A percentile compares a stretch with the other conserved stretches of the same genome.
These are phyloP conservation scores for Chironomus riparius DNA, from an alignment of 2,888 invertebrate genomes.

Conservation along the genomic window DNA sequence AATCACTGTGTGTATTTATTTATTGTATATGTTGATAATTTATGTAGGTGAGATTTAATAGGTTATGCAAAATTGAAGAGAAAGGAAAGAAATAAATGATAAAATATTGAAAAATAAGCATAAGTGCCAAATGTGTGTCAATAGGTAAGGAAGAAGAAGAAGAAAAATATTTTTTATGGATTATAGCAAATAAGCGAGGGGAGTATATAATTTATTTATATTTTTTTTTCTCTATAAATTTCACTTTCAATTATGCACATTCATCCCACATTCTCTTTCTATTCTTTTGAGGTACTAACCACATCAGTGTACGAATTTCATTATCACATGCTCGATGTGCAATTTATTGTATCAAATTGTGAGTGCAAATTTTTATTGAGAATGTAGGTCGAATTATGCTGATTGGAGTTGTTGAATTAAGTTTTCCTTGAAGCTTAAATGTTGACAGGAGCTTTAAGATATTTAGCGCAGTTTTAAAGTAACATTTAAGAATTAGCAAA, in stretches of 20 bases:
- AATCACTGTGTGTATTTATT: not conserved
- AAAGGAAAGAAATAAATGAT: not conserved
- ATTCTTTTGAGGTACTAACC: not conserved
- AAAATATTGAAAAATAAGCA: too few relatives aligned
- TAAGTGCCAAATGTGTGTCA: too few relatives aligned
- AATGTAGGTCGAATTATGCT: not conserved
- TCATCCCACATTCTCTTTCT: too few relatives aligned
- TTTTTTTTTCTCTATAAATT: not conserved
- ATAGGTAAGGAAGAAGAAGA: too few relatives aligned
- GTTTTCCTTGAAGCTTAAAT: too few relatives aligned
- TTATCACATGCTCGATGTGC: not conserved
- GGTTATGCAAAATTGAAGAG: not conserved
- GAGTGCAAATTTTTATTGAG: not conserved
- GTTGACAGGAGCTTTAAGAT: too few relatives aligned
- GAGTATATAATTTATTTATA: too few relatives aligned
- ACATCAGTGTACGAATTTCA: not conserved
- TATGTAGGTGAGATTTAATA: not conserved
- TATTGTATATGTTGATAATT: not conserved
- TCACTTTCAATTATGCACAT: not conserved
- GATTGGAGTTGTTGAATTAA: too few relatives aligned
- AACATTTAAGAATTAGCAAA: too few relatives aligned
- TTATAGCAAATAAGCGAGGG: too few relatives aligned
- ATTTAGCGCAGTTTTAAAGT: too few relatives aligned
- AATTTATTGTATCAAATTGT: not conserved
- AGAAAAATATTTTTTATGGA: too few relatives aligned